Evolutionary conservation across 2,113 vertebrate species (phyloP).

Genomic region (Ursus arctos): DNA sequence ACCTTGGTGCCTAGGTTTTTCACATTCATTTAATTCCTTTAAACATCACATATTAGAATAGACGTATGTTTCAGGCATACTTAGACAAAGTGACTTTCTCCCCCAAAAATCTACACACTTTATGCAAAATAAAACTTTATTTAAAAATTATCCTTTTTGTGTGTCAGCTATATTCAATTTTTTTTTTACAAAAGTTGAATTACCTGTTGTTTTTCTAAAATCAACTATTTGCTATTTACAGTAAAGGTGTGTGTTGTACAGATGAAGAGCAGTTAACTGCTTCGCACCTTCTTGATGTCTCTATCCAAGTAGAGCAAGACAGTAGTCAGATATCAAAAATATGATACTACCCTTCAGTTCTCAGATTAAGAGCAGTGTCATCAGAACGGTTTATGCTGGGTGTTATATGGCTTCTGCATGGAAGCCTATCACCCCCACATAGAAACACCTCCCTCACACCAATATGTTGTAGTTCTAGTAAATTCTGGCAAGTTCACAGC

Average conservation of each 20-base stretch:
- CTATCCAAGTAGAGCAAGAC: neutral
- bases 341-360: neutral
- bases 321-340: slow-evolving; percentile 10
- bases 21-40: slow-evolving; percentile 16
- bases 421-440: slow-evolving; percentile 21
- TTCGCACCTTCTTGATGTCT: neutral
- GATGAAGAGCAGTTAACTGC: neutral
- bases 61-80: neutral
- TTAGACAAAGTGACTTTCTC: neutral
- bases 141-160: neutral
- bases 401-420: neutral
- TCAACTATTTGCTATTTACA: slow-evolving; percentile 36
- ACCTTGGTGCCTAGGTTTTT: neutral
- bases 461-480: slow-evolving; percentile 17
- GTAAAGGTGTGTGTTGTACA: slow-evolving; percentile 25
- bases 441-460: neutral
- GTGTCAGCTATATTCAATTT: neutral
- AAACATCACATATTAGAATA: neutral
- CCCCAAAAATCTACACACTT: neutral
- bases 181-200: neutral
- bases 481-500: slow-evolving; percentile 16
- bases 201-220: slow-evolving; percentile 45
- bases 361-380: neutral
- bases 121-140: neutral
- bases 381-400: neutral